These are phyloP conservation scores for Agapostemon virescens DNA, from an alignment of 2,888 invertebrate genomes.

Conservation along the genomic window DNA sequence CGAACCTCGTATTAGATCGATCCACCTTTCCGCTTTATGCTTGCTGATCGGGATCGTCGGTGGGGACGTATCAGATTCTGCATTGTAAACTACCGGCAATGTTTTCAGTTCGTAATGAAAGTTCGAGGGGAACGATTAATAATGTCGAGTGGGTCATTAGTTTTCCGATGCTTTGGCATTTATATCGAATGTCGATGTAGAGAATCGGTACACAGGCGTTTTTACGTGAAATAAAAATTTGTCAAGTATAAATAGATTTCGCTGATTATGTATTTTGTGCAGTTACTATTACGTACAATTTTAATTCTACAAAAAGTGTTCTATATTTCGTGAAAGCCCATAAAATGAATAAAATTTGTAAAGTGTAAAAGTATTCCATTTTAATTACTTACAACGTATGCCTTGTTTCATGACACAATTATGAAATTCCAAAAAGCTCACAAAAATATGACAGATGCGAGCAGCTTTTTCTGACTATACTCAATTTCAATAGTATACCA, in stretches of 20 bases:
- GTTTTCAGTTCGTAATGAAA: neutral
- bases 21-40: constrained; percentile 3
- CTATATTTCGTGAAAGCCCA: neutral
- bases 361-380: neutral
- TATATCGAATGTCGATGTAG: too few species aligned
- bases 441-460: too few species aligned
- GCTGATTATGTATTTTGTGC: neutral
- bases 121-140: neutral
- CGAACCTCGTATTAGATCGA: neutral
- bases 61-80: neutral
- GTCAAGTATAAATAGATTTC: neutral
- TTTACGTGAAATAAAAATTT: neutral
- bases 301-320: neutral
- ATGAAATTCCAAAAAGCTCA: too few species aligned
- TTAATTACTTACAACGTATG: neutral
- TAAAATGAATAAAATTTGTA: neutral
- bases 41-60: neutral
- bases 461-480: too few species aligned
- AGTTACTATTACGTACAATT: neutral
- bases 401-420: neutral
- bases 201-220: neutral
- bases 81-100: neutral
- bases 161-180: neutral
- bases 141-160: neutral
- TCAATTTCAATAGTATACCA: too few species aligned